These are phyloP conservation scores for Zaprionus lineosus DNA, from an alignment of 2,888 invertebrate species.

Conservation along the genomic window DNA sequence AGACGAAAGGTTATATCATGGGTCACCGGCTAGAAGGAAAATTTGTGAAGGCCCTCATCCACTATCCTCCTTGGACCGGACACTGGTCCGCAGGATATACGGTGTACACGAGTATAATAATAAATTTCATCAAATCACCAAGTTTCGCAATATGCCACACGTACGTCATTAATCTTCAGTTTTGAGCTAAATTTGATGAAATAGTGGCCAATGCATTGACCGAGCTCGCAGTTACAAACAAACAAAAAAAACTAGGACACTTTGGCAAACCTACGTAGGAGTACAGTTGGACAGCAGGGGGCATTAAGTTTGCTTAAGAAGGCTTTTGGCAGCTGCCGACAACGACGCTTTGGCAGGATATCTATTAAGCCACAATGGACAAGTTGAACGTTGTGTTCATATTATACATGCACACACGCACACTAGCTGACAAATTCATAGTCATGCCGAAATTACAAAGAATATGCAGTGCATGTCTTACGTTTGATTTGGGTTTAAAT, in stretches of 20 bases:
- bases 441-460: conserved; percentile 18
- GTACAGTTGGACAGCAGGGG: conserved; percentile 41
- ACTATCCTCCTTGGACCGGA: too few species aligned
- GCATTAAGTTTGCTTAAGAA: conserved; percentile 59
- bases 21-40: not conserved
- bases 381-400: conserved; percentile 57
- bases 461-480: conserved; percentile 45
- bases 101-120: conserved; percentile 45
- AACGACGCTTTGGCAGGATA: conserved; percentile 58
- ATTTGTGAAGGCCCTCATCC: conserved; percentile 42
- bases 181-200: conserved; percentile 76
- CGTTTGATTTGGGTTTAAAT: conserved; percentile 61
- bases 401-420: conserved; percentile 18
- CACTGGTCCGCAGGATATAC: conserved; percentile 26
- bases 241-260: conserved; percentile 37
- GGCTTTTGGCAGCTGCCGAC: conserved; percentile 68
- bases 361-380: conserved; percentile 63
- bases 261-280: conserved; percentile 16
- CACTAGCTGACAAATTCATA: conserved; percentile 10
- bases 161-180: conserved; percentile 75
- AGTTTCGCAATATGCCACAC: conserved; percentile 76
- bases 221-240: conserved; percentile 50
- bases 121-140: conserved; percentile 77
- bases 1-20: conserved; percentile 41
- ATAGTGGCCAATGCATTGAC: conserved; percentile 70